These are phyloP conservation scores for Prorops nasuta DNA, from an alignment of 1,140 invertebrate genomes.

Conservation along the genomic window DNA sequence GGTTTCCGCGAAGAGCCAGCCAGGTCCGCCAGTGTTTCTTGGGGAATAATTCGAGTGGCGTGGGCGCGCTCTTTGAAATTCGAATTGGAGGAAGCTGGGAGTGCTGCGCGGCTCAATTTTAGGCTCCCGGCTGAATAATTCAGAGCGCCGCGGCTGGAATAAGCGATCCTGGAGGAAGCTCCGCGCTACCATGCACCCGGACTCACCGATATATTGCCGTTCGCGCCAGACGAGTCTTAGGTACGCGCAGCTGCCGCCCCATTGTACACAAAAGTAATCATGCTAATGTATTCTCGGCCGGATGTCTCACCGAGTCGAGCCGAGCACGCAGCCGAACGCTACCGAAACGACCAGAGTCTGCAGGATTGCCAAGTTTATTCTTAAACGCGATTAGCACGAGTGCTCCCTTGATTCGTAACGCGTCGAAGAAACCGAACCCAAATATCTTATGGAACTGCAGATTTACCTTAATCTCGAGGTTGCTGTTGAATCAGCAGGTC, in stretches of 20 bases:
- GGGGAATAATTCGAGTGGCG: too few species aligned
- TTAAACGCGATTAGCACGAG: slow-evolving; percentile 32
- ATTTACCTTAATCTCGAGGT: slow-evolving; percentile 23
- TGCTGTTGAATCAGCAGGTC: not conserved
- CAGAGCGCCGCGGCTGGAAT: slow-evolving; percentile 18
- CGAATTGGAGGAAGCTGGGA: too few species aligned
- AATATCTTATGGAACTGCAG: too few species aligned
- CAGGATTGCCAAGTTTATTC: slow-evolving; percentile 28
- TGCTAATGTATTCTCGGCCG: slow-evolving; percentile 32
- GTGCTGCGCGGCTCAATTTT: too few species aligned
- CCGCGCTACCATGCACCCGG: slow-evolving; percentile 22
- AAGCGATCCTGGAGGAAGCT: slow-evolving; percentile 30
- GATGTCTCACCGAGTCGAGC: slow-evolving; percentile 7
- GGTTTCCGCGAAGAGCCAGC: too few species aligned
- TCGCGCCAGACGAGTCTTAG: slow-evolving; percentile 21
- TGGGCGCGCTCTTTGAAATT: too few species aligned
- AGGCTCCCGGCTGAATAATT: slow-evolving; percentile 27
- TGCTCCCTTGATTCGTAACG: not conserved
- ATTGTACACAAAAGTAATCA: slow-evolving; percentile 34
- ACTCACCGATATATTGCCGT: not conserved
- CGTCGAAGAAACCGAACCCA: too few species aligned
- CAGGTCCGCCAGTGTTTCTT: too few species aligned
- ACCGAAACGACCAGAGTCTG: slow-evolving; percentile 2
- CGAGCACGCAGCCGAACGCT: too few species aligned
- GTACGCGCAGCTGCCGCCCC: slow-evolving; percentile 29